Conservation (phyloP, 2,888 invertebrate species). For the Agrochola macilenta region DNA sequence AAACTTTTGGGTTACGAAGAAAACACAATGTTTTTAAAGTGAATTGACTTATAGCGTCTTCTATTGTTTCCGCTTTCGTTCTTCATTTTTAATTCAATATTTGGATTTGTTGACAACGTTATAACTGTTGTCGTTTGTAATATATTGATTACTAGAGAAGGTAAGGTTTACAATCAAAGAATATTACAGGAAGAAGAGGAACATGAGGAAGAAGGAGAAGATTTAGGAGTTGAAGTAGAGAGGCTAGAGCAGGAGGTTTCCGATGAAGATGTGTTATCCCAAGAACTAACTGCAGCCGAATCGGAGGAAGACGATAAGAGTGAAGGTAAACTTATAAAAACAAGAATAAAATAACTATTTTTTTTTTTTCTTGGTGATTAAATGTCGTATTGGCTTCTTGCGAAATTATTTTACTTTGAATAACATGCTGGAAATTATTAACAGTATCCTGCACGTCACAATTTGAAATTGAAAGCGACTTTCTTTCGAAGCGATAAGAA, state of each 20-base stretch:
- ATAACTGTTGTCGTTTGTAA: slow-evolving; percentile 18
- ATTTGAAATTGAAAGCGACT: background rate
- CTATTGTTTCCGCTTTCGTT: slow-evolving; percentile 11
- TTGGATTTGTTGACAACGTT: slow-evolving; percentile 36
- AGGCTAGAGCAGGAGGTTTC: slow-evolving; percentile 82
- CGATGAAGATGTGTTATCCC: slow-evolving; percentile 78
- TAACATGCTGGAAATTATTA: background rate
- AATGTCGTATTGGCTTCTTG: background rate
- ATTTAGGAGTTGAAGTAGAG: slow-evolving; percentile 84
- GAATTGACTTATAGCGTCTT: background rate
- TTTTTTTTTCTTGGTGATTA: background rate
- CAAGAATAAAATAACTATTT: background rate
- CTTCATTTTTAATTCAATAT: slow-evolving; percentile 41
- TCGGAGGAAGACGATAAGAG: slow-evolving; percentile 69
- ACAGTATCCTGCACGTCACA: background rate
- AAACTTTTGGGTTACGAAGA: background rate
- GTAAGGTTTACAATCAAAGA: background rate
- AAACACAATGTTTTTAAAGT: background rate
- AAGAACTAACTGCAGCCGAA: slow-evolving; percentile 68
- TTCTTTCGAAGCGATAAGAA: background rate
- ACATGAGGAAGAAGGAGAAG: slow-evolving; percentile 78
- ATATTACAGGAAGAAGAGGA: slow-evolving; percentile 70
- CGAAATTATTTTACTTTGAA: background rate
- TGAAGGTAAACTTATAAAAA: slow-evolving; percentile 53
- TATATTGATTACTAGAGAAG: background rate